These are phyloP conservation scores for Temnothorax curvispinosus DNA, from an alignment of 1,140 invertebrate species.

Conservation along the genomic window DNA sequence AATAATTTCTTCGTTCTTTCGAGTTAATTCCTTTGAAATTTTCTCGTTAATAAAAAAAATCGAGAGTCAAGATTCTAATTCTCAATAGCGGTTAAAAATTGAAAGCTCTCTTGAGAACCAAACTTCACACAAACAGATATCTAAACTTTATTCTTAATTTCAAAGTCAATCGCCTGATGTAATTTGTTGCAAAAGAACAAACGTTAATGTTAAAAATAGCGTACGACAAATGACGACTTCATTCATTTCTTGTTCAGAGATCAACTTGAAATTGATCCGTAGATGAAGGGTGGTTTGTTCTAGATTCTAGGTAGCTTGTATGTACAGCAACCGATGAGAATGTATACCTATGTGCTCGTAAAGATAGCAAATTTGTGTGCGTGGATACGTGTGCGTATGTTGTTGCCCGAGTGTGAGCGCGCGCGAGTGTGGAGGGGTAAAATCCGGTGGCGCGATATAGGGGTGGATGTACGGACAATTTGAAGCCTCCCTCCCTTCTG, in stretches of 20 bases:
- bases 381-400: no score
- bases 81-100: neutral
- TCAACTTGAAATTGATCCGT: neutral
- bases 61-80: neutral
- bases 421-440: neutral
- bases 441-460: constrained; percentile 16
- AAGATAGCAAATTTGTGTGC: constrained; percentile 15
- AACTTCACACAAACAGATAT: neutral
- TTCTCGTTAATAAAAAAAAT: neutral
- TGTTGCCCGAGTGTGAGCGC: neutral
- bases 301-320: neutral
- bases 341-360: neutral
- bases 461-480: constrained; percentile 38
- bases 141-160: neutral
- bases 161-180: neutral
- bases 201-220: neutral
- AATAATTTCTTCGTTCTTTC: neutral
- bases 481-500: constrained; percentile 44
- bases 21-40: neutral
- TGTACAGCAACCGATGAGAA: neutral
- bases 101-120: no score
- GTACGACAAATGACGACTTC: neutral
- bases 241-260: neutral
- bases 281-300: neutral
- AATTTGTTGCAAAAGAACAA: neutral